Percentiles rank a stretch among this genome's conserved stretches.
These are phyloP conservation scores for Drosophila novamexicana DNA, from an alignment of 1,140 invertebrate genomes.

Conservation along the genomic window DNA sequence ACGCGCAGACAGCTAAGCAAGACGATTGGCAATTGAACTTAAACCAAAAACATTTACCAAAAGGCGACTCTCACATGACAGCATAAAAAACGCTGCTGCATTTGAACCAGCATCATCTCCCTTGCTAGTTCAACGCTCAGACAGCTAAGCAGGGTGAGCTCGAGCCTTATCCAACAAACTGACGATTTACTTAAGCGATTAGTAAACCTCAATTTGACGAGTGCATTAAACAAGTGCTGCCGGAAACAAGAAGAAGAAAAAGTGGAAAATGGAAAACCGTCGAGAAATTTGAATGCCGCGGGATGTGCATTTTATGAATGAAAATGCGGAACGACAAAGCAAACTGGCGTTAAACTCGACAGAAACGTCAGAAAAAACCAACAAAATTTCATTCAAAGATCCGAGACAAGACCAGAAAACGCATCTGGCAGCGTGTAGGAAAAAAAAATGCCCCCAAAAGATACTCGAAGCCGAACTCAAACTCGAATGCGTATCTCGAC, in stretches of 20 bases:
- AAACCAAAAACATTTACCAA: no score
- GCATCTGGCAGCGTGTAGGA: slow-evolving; percentile 37
- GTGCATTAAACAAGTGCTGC: slow-evolving; percentile 8
- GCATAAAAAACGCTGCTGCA: no score
- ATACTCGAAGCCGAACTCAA: neutral
- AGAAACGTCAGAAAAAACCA: slow-evolving; percentile 35
- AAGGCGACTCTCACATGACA: no score
- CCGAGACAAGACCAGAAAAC: slow-evolving; percentile 55
- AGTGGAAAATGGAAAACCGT: neutral
- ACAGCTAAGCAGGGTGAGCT: neutral
- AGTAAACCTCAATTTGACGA: neutral
- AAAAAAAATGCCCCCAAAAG: slow-evolving; percentile 14
- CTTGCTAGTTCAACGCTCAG: no score
- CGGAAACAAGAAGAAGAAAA: slow-evolving; percentile 60
- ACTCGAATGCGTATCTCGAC: slow-evolving; percentile 36
- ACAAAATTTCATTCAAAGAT: slow-evolving; percentile 39
- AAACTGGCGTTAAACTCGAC: slow-evolving; percentile 55
- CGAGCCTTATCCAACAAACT: neutral
- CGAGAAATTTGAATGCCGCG: slow-evolving; percentile 59
- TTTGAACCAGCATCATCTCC: no score
- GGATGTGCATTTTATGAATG: neutral
- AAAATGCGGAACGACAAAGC: slow-evolving; percentile 46
- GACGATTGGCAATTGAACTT: no score
- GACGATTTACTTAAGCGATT: neutral
- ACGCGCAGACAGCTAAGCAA: no score